These are phyloP conservation scores for Paralichthys olivaceus DNA, from an alignment of 2,113 vertebrate species.

Conservation along the genomic window DNA sequence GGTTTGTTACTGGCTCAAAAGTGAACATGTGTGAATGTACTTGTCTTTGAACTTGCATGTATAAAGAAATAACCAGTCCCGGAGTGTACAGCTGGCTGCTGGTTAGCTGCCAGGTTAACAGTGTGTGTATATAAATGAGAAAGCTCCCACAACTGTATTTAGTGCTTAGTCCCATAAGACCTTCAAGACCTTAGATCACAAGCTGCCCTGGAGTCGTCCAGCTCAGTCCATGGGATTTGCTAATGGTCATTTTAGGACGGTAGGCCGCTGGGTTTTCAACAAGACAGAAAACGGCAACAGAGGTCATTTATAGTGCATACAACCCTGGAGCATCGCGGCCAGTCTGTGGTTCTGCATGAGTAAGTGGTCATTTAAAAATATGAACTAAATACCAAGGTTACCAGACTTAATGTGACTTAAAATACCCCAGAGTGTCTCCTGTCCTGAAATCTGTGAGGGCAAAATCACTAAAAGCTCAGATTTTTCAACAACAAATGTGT, in stretches of 20 bases:
- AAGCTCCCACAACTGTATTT: conserved; percentile 34
- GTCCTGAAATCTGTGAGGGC: neutral
- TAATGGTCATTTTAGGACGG: conserved; percentile 60
- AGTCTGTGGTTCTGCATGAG: conserved; percentile 55
- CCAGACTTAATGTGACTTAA: conserved; percentile 9
- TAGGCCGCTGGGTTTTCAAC: conserved; percentile 49
- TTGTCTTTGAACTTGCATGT: conserved; percentile 18
- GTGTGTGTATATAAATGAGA: conserved; percentile 40
- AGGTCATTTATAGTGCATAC: conserved; percentile 67
- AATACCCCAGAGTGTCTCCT: neutral
- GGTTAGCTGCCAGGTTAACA: conserved; percentile 51
- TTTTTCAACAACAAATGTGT: neutral
- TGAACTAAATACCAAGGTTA: conserved; percentile 36
- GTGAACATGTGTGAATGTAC: conserved; percentile 29
- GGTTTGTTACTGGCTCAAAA: conserved; percentile 16
- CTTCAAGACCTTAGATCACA: conserved; percentile 48
- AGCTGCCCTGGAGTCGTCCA: conserved; percentile 49
- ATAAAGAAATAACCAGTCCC: conserved; percentile 21
- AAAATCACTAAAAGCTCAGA: neutral
- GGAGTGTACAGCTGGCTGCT: conserved; percentile 43
- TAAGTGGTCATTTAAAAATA: conserved; percentile 52
- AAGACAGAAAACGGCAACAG: conserved; percentile 65
- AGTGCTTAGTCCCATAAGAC: conserved; percentile 36
- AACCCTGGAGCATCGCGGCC: conserved; percentile 56
- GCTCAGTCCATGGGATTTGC: conserved; percentile 30